Conservation (phyloP, 2,888 invertebrate genomes). For the Hydrotaea diabolus region DNA sequence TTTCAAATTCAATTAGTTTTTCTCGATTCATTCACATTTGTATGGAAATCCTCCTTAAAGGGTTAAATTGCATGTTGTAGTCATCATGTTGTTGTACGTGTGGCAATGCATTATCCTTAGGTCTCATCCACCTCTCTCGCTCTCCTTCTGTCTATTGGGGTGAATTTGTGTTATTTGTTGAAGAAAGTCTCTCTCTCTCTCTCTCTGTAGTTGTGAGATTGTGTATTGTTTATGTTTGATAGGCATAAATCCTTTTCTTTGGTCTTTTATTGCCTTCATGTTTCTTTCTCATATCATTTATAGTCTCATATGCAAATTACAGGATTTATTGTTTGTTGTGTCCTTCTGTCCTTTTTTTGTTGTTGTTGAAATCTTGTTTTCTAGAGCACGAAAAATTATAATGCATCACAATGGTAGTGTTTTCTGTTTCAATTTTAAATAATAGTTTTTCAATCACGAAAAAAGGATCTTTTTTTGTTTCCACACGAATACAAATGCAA, state of each 20-base stretch:
- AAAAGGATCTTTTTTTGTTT: not conserved
- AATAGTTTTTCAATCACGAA: not conserved
- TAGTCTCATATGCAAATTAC: slow-evolving; percentile 60
- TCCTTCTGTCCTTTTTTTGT: not conserved
- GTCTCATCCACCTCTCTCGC: not conserved
- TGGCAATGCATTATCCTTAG: slow-evolving; percentile 59
- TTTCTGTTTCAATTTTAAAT: not conserved
- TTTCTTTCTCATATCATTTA: slow-evolving; percentile 23
- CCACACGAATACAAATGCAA: slow-evolving; percentile 2
- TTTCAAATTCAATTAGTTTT: slow-evolving; percentile 60
- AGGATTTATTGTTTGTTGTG: slow-evolving; percentile 44
- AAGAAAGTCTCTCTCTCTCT: too few species aligned
- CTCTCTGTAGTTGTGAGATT: not conserved
- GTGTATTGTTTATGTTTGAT: slow-evolving; percentile 7
- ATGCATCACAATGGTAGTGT: slow-evolving; percentile 28
- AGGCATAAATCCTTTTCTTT: slow-evolving; percentile 40
- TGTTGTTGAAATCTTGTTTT: slow-evolving; percentile 53
- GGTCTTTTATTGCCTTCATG: not conserved
- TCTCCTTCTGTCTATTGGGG: slow-evolving; percentile 39
- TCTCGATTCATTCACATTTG: slow-evolving; percentile 52
- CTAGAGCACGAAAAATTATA: slow-evolving; percentile 25
- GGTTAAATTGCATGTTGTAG: slow-evolving; percentile 65
- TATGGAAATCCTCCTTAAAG: slow-evolving; percentile 50
- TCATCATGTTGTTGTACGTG: not conserved
- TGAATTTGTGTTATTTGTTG: slow-evolving; percentile 61